phyloP scores from a whole-genome alignment of 2,888 invertebrate genomes.

The Rotaria socialis region DNA sequence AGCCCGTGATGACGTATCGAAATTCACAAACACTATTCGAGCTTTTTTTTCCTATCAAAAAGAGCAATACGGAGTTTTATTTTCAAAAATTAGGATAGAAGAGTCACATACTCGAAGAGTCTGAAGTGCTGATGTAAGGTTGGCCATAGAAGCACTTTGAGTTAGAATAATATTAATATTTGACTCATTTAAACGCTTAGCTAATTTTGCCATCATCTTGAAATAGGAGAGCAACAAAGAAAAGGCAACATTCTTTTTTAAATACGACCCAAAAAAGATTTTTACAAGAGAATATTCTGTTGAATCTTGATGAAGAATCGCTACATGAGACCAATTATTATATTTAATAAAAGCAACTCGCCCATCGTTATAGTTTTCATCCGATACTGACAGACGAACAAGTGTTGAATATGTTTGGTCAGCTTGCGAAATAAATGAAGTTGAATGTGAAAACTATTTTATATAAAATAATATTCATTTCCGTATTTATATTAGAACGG shows the following conservation, averaged over 20 bases:
- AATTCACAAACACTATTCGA: conserved; percentile 7
- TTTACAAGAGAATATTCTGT: conserved; percentile 12
- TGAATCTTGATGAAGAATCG: conserved; percentile 30
- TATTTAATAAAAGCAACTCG: neutral
- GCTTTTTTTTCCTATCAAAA: conserved; percentile 24
- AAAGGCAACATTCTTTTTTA: no score
- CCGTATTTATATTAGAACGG: neutral
- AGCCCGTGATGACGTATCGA: neutral
- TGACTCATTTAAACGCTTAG: conserved; percentile 12
- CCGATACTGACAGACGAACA: neutral
- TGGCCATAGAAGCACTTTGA: neutral
- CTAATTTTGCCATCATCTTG: conserved; percentile 10
- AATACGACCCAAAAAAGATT: no score
- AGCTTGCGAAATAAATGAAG: conserved; percentile 16
- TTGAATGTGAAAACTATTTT: conserved; percentile 28
- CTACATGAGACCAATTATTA: conserved; percentile 27
- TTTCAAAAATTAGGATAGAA: no score
- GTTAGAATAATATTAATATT: neutral
- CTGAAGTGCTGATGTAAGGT: neutral
- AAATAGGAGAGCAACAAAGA: neutral
- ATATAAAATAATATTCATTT: neutral
- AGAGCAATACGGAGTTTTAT: neutral
- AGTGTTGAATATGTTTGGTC: neutral
- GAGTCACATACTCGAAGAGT: neutral
- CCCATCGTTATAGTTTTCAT: conserved; percentile 7